phyloP scores from a whole-genome alignment of 2,797 vertebrate genomes.

The Apodemus agrarius region DNA sequence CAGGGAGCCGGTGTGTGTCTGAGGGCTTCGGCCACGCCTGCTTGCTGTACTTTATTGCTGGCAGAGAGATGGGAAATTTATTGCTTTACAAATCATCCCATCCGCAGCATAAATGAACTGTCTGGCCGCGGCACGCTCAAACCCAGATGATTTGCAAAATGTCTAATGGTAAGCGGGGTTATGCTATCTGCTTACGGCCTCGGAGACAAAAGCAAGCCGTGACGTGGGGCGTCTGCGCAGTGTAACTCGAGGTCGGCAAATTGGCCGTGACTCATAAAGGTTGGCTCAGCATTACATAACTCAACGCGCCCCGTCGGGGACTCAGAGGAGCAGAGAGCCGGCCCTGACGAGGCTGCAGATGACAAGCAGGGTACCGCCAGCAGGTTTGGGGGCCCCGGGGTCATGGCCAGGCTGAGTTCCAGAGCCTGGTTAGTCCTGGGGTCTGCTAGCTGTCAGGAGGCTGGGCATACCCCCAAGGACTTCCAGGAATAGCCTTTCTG shows the following conservation, averaged over 20 bases:
- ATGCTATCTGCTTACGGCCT: slow-evolving; percentile 82
- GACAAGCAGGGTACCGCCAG: slow-evolving; percentile 48
- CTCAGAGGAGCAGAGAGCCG: slow-evolving; percentile 40
- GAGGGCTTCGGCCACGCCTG: slow-evolving; percentile 76
- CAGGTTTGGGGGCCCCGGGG: background rate
- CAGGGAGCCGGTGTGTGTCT: slow-evolving; percentile 74
- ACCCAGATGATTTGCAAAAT: slow-evolving; percentile 80
- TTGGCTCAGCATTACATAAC: slow-evolving; percentile 73
- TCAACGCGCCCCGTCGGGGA: slow-evolving; percentile 50
- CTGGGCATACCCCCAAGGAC: background rate
- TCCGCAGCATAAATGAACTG: slow-evolving; percentile 83
- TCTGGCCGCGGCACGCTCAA: slow-evolving; percentile 79
- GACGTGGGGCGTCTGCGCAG: slow-evolving; percentile 84
- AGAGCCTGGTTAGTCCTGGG: background rate
- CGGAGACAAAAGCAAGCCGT: slow-evolving; percentile 82
- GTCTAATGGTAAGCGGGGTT: slow-evolving; percentile 76
- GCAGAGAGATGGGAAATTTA: slow-evolving; percentile 85
- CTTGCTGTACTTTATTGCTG: slow-evolving; percentile 80
- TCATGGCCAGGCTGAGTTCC: slow-evolving; percentile 57
- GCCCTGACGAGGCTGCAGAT: slow-evolving; percentile 49
- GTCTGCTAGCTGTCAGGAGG: slow-evolving; percentile 75
- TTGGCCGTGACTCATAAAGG: slow-evolving; percentile 79
- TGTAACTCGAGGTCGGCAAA: slow-evolving; percentile 82
- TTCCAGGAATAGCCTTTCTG: background rate
- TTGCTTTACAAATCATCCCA: slow-evolving; percentile 86